phyloP scores from a whole-genome alignment of 2,113 vertebrate species.

The Peromyscus maniculatus region DNA sequence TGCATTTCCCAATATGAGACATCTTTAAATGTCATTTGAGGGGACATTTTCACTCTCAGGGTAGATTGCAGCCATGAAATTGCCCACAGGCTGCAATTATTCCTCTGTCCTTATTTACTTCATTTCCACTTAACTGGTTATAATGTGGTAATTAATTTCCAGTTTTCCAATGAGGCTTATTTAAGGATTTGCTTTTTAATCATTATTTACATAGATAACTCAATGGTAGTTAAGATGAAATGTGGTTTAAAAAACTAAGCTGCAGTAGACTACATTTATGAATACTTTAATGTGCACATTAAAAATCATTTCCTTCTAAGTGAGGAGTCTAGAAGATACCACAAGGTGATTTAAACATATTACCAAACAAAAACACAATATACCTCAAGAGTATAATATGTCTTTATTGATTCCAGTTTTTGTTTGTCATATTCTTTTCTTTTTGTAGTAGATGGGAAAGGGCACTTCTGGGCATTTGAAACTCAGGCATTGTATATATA shows the following conservation, averaged over 20 bases:
- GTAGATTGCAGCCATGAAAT: background rate
- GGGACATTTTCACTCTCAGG: background rate
- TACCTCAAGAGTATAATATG: background rate
- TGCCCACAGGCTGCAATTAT: background rate
- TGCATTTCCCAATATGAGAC: background rate
- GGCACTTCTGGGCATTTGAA: conserved; percentile 61
- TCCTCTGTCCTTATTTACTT: conserved; percentile 39
- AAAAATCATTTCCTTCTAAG: conserved; percentile 65
- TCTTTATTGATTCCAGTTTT: background rate
- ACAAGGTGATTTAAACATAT: background rate
- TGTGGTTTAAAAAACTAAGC: conserved; percentile 32
- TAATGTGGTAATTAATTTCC: conserved; percentile 48
- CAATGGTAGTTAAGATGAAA: conserved; percentile 28
- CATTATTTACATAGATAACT: conserved; percentile 53
- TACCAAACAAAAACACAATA: conserved; percentile 31
- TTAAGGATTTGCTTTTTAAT: conserved; percentile 48
- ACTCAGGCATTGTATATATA: conserved; percentile 68
- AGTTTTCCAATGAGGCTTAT: conserved; percentile 51
- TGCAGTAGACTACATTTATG: background rate
- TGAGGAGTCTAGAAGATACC: background rate
- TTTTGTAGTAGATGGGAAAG: background rate
- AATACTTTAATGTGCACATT: conserved; percentile 43
- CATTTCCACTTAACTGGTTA: conserved; percentile 52
- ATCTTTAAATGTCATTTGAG: conserved; percentile 11
- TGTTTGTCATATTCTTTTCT: background rate